phyloP scores from a whole-genome alignment of 2,888 invertebrate genomes.

The Polydesmus complanatus region DNA sequence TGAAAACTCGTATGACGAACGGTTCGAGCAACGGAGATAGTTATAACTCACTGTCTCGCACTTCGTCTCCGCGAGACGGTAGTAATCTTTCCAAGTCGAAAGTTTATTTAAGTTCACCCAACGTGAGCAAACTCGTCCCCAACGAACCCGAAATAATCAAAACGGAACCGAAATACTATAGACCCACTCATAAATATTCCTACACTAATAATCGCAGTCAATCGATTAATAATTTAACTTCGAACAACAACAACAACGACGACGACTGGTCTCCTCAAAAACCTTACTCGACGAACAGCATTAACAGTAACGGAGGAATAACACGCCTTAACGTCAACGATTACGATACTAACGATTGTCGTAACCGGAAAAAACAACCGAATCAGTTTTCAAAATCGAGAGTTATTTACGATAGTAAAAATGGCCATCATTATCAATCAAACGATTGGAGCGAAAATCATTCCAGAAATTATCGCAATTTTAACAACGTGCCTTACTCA shows the following conservation, averaged over 20 bases:
- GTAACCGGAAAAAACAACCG: not conserved
- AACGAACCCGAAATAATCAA: not conserved
- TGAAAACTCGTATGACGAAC: slow-evolving; percentile 1
- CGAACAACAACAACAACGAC: not conserved
- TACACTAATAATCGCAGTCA: slow-evolving; percentile 8
- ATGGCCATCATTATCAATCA: not conserved
- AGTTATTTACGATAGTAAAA: not conserved
- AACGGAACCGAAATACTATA: not conserved
- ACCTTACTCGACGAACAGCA: not conserved
- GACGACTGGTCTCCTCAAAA: not conserved
- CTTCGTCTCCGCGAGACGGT: not conserved
- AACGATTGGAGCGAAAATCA: not conserved
- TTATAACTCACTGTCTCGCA: slow-evolving; percentile 7
- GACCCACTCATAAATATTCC: not conserved
- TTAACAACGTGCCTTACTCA: not conserved
- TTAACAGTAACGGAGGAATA: too few relatives aligned
- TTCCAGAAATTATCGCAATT: not conserved
- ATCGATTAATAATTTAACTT: slow-evolving; percentile 10
- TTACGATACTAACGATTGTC: not conserved
- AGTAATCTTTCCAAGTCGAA: not conserved
- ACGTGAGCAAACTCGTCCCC: slow-evolving; percentile 10
- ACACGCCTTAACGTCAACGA: too few relatives aligned
- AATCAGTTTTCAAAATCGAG: not conserved
- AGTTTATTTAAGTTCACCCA: slow-evolving; percentile 12
- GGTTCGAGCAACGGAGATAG: not conserved